These are phyloP conservation scores for Trididemnum miniatum DNA, from an alignment of 23 tunicate species.

Conservation along the genomic window DNA sequence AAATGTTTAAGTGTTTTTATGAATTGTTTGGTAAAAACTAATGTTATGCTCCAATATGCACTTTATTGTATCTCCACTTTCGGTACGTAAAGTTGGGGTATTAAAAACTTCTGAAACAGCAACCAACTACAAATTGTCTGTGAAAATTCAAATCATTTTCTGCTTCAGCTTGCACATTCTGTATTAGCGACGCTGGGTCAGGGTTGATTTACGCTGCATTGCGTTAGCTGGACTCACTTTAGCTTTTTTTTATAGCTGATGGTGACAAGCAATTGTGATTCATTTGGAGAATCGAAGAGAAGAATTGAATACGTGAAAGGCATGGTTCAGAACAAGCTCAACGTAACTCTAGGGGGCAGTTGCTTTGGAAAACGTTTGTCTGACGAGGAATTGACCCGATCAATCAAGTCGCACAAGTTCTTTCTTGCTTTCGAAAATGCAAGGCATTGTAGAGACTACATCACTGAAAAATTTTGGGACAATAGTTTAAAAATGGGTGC, in stretches of 20 bases:
- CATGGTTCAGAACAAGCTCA: neutral
- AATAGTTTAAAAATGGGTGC: neutral
- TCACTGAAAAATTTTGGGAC: slow-evolving; percentile 40
- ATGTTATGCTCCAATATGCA: no score
- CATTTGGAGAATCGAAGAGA: neutral
- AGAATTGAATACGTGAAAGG: slow-evolving; percentile 20
- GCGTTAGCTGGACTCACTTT: neutral
- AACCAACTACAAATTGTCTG: no score
- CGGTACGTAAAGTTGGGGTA: no score
- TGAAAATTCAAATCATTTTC: no score
- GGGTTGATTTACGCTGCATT: no score
- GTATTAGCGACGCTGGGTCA: no score
- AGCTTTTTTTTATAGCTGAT: slow-evolving; percentile 14
- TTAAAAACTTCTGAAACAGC: no score
- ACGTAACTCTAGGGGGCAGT: neutral
- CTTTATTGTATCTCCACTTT: no score
- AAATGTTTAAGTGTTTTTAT: no score
- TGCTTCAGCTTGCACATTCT: no score
- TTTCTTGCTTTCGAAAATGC: slow-evolving; percentile 32
- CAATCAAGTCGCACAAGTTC: neutral
- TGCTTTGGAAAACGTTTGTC: neutral
- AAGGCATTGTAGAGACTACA: slow-evolving; percentile 28
- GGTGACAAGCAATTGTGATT: slow-evolving; percentile 15
- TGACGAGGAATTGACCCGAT: neutral
- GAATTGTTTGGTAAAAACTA: no score